Percentiles rank a stretch among this genome's conserved stretches.
Conservation (phyloP, 2,113 vertebrate genomes). For the Macquaria ambigua region DNA sequence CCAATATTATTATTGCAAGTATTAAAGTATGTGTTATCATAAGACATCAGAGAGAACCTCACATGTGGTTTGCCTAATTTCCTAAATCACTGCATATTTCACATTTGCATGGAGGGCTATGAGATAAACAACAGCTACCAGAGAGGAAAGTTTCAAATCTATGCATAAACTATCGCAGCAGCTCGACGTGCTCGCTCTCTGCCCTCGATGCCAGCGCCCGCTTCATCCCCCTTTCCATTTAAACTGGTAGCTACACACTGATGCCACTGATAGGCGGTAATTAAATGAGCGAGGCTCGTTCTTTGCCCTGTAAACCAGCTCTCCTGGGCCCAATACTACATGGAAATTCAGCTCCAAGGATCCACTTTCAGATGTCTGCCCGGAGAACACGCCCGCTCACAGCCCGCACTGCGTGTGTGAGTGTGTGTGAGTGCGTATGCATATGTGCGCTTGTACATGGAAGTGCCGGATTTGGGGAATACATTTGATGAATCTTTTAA, state of each 20-base stretch:
- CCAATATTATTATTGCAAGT: constrained; percentile 2
- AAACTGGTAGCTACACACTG: constrained; percentile 69
- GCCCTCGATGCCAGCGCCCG: constrained; percentile 48
- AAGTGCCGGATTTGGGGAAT: constrained; percentile 62
- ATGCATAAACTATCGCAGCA: constrained; percentile 44
- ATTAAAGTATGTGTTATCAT: not conserved
- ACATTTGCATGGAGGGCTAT: constrained; percentile 32
- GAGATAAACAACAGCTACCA: constrained; percentile 48
- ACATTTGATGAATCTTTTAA: constrained; percentile 74
- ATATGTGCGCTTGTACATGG: constrained; percentile 34
- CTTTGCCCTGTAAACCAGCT: constrained; percentile 77
- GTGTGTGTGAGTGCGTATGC: not conserved
- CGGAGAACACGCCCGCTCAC: constrained; percentile 60
- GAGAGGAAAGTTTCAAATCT: constrained; percentile 54
- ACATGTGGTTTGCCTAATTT: constrained; percentile 4
- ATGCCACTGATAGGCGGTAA: constrained; percentile 72
- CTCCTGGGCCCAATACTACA: constrained; percentile 77
- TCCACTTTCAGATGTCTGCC: constrained; percentile 70
- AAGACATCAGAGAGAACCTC: constrained; percentile 39
- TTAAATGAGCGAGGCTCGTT: constrained; percentile 78
- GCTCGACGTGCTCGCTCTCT: constrained; percentile 38
- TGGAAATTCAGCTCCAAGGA: constrained; percentile 72
- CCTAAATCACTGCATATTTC: constrained; percentile 32
- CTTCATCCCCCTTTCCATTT: constrained; percentile 73
- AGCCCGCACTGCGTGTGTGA: constrained; percentile 25